Evolutionary conservation across 2,797 vertebrate species (phyloP).

Genomic region (Enteromius anoplus): DNA sequence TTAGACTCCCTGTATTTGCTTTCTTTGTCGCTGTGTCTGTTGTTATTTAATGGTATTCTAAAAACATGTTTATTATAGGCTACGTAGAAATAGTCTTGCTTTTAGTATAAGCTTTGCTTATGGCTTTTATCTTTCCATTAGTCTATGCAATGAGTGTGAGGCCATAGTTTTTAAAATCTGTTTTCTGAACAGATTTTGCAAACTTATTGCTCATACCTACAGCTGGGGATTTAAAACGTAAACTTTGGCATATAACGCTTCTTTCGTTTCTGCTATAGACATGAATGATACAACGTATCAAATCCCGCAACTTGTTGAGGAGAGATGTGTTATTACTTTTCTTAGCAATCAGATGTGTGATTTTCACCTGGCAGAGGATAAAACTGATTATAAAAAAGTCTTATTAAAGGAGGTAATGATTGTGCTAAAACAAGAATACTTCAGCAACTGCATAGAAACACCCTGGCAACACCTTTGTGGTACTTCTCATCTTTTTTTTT

Average conservation of each 20-base stretch:
- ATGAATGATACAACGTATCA: not conserved
- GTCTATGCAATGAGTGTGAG: conserved; percentile 37
- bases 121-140: conserved; percentile 50
- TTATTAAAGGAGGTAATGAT: not conserved
- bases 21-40: conserved; percentile 22
- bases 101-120: conserved; percentile 5
- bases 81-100: conserved; percentile 32
- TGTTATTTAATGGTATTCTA: conserved; percentile 20
- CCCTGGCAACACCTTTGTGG: not conserved
- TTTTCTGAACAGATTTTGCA: not conserved
- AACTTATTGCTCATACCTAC: not conserved
- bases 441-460: not conserved
- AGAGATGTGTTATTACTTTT: conserved; percentile 17
- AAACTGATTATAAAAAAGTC: not conserved
- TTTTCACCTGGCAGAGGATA: not conserved
- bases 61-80: conserved; percentile 21
- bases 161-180: not conserved
- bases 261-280: not conserved
- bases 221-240: not conserved
- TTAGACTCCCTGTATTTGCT: not conserved
- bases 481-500: too few species aligned
- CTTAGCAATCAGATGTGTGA: not conserved
- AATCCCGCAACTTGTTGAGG: not conserved
- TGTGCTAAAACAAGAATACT: not conserved
- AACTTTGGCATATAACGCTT: not conserved